Percentiles rank a stretch among this genome's conserved stretches.
These are phyloP conservation scores for Merodon equestris DNA, from an alignment of 2,888 invertebrate genomes.

Conservation along the genomic window DNA sequence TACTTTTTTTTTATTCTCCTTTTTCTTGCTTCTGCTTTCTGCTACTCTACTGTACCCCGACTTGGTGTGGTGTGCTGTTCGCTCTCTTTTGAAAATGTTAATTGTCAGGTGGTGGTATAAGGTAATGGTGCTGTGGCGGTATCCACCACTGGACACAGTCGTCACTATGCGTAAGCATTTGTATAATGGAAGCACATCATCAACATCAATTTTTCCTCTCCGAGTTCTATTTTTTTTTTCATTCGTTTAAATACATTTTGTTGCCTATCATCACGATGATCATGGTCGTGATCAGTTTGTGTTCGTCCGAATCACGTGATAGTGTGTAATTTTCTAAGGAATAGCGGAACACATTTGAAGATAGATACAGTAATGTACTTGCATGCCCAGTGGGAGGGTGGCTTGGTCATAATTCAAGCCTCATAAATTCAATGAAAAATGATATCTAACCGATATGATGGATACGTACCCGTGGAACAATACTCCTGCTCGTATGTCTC, in stretches of 20 bases:
- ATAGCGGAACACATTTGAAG: constrained; percentile 62
- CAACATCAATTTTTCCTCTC: neutral
- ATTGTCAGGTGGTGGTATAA: constrained; percentile 47
- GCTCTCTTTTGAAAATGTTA: constrained; percentile 53
- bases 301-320: constrained; percentile 55
- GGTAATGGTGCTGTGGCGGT: constrained; percentile 1
- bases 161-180: constrained; percentile 63
- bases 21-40: constrained; percentile 4
- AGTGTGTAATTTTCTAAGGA: constrained; percentile 60
- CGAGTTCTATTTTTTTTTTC: no score
- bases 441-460: constrained; percentile 59
- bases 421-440: constrained; percentile 66
- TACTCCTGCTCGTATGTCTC: no score
- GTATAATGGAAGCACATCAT: constrained; percentile 16
- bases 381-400: constrained; percentile 23
- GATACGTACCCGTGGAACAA: constrained; percentile 24
- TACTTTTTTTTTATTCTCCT: constrained; percentile 39
- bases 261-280: constrained; percentile 10
- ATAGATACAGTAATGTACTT: constrained; percentile 48
- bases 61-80: constrained; percentile 21
- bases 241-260: no score
- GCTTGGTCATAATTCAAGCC: constrained; percentile 62
- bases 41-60: no score
- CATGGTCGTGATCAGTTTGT: constrained; percentile 37
- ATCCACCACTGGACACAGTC: constrained; percentile 47